Evolutionary conservation across 2,113 vertebrate genomes (phyloP), one percentile per base, ranked within the genome.

Genomic region (Brachyistius frenatus): DNA sequence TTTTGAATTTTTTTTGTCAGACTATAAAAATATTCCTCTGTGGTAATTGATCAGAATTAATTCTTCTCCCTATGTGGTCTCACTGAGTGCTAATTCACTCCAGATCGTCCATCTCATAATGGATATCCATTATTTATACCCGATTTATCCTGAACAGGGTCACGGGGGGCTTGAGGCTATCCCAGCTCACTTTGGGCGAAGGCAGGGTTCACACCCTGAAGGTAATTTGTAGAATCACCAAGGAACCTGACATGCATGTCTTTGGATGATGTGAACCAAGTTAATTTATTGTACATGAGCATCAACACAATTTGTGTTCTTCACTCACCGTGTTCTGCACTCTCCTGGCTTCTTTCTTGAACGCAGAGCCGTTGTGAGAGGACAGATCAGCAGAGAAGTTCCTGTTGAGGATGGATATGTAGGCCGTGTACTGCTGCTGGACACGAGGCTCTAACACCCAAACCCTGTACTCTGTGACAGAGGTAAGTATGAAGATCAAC

Each of bases 401-500:
- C 52, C 81, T 82, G 89, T 94, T 94, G 65, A 93, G 69, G 67
- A 95, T 88, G 52, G 89, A 60, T 32, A 94, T 5, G 49, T 80
- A 55, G 50, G 86, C 89, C 0, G 88, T 73, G 85, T 93, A 95
- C 79, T 94, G 90, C 76, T 92, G 91, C 75, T 86, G 73, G 9
- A 93, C 73, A 1, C 89, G 78, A 6, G 67, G 61, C 80, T 95
- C 94, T 73, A 89, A 70, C 33, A 74, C 63, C 94, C 93, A 94
- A 41, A 94, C 83, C 46, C 71, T 81, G 78, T 94, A 92, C 6
- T 94, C 94, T 95, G 87, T 70, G 7, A 62, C 8, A 81, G 15
- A 72, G 36, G 5, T 41, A 67, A n/a, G 47, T 32, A 32, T 2
- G 31, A 36, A 61, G 31, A 71, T 16, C n/a, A 37, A 52, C 3